These are phyloP conservation scores for Polyommatus icarus DNA, from an alignment of 2,888 invertebrate genomes.

Conservation along the genomic window DNA sequence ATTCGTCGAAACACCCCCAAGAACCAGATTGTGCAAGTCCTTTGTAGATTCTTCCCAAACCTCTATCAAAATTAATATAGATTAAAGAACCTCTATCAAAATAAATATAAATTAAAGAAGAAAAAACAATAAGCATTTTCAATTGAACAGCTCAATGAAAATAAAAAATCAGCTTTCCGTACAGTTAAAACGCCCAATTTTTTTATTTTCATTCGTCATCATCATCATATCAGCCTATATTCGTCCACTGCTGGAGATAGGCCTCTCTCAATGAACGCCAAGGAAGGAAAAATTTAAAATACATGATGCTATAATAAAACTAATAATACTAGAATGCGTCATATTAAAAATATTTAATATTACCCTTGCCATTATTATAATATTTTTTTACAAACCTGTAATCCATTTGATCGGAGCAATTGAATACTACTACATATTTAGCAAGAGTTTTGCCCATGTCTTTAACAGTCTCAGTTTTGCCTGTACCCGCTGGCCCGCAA, in stretches of 20 bases:
- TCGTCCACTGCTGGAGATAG: too few relatives aligned
- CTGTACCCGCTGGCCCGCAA: conserved; percentile 98
- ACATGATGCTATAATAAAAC: too few relatives aligned
- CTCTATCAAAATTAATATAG: conserved; percentile 75
- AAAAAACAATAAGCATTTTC: too few relatives aligned
- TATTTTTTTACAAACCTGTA: conserved; percentile 79
- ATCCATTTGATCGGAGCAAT: conserved; percentile 99
- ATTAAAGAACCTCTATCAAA: conserved; percentile 85
- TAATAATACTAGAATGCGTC: too few relatives aligned
- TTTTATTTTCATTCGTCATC: too few relatives aligned
- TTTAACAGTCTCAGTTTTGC: conserved; percentile 98
- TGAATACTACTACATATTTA: conserved; percentile 98
- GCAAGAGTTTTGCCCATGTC: conserved; percentile 99
- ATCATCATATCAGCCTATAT: too few relatives aligned
- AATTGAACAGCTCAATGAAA: too few relatives aligned
- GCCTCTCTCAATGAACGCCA: too few relatives aligned
- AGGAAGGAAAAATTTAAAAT: too few relatives aligned
- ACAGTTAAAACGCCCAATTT: too few relatives aligned
- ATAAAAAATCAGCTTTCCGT: too few relatives aligned
- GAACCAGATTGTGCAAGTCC: conserved; percentile 97
- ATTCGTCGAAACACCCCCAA: conserved; percentile 99
- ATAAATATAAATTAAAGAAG: background rate
- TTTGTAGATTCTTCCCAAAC: conserved; percentile 96
- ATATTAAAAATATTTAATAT: too few relatives aligned
- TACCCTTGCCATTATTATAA: background rate